Base-by-base conservation (phyloP, 2,888 invertebrate genomes). In the Biston betularia region DNA sequence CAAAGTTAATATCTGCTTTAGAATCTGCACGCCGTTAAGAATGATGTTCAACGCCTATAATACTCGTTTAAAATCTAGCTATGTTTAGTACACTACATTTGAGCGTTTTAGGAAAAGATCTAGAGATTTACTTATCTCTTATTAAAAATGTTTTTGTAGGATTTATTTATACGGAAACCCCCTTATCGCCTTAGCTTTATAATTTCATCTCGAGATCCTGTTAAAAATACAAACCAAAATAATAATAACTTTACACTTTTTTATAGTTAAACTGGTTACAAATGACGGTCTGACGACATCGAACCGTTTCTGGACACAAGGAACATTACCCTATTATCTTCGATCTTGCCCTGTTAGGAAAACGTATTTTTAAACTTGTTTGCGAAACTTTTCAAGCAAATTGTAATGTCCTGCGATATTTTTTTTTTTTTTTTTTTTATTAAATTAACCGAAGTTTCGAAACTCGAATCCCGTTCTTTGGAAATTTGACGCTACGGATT, bases 301-400 rank as follows among this genome's bases (percentile, higher is more conserved):
- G 72, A 33, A 68, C 83, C 83, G 74, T 82, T 80, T 83, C 83
- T 78, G 82, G 85, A 74, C 77, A 74, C 78, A 59, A 77, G 82
- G 79, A 77, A 77, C 82, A 77, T 81, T 81, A 80, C 75, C 79
- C 80, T 75, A 75, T 77, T 81, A 84, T 85, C 82, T 81, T 78
- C 75, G 79, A 84, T 84, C 79, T 78, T 72, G 73, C 74, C 45
- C 46, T 54, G 50, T 40, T 45, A 63, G 49, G 61, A 50, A 70
- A 75, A 71, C 73, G 56, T 64, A 63, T 68, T 68, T 63, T 61
- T 55, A 59, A 63, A 67, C 54, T 55, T 63, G 63, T 63, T 67
- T 63, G 67, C 14, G 44, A 11, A 62, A 58, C 49, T 49, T 53
- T 62, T 59, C 38, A 48, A 49, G 15, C 63, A 63, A 67, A 67